Evolutionary conservation across 2,113 vertebrate genomes (phyloP).

Genomic region (Isichthys henryi): DNA sequence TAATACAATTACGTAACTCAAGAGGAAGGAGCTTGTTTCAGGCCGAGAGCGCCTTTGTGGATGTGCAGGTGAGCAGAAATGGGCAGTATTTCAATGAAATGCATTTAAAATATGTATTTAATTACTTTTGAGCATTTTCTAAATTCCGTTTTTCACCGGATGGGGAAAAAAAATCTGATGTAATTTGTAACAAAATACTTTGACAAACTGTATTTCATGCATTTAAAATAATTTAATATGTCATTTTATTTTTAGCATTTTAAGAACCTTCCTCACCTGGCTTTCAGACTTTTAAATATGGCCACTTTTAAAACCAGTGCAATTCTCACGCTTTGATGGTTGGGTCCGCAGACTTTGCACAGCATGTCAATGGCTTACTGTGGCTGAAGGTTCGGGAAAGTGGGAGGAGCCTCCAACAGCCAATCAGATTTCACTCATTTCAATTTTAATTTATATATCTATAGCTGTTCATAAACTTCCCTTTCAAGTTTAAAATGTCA

Average conservation of each 20-base stretch:
- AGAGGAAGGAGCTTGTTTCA: neutral
- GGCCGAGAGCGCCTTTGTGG: neutral
- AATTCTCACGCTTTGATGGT: too few relatives aligned
- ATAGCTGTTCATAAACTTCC: too few relatives aligned
- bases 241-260: neutral
- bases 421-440: too few relatives aligned
- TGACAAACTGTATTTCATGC: neutral
- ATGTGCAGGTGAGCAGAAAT: neutral
- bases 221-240: neutral
- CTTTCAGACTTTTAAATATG: too few relatives aligned
- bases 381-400: too few relatives aligned
- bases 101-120: neutral
- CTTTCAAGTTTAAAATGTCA: too few relatives aligned
- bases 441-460: too few relatives aligned
- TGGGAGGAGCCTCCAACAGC: too few relatives aligned
- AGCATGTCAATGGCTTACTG: too few relatives aligned
- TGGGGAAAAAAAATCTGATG: neutral
- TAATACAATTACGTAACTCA: constrained; percentile 13
- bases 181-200: neutral
- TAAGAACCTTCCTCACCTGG: too few relatives aligned
- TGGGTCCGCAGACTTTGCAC: too few relatives aligned
- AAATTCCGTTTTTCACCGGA: neutral
- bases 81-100: neutral
- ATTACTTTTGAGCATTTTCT: neutral
- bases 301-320: too few relatives aligned